A percentile compares a stretch with the other conserved stretches of the same genome.
Conservation (phyloP, 2,888 invertebrate species). For the Choristoneura rosaceana region DNA sequence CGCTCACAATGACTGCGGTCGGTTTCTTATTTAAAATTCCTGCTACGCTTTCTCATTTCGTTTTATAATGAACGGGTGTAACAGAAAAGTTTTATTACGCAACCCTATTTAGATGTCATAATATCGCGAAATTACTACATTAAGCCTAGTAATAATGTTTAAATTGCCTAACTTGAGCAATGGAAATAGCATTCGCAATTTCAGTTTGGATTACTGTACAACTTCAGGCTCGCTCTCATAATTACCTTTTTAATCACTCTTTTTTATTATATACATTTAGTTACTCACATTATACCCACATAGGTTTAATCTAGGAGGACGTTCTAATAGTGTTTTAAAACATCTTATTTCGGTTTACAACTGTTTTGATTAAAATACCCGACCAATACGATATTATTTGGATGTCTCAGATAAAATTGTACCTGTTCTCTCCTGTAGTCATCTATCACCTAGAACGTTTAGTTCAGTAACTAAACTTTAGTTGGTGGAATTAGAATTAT, state of each 20-base stretch:
- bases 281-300: too few species aligned
- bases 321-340: too few species aligned
- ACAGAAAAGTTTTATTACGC: constrained; percentile 50
- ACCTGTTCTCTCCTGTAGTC: too few species aligned
- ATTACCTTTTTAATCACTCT: not conserved
- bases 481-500: not conserved
- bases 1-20: constrained; percentile 60
- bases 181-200: constrained; percentile 19
- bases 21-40: constrained; percentile 70
- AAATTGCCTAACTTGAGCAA: constrained; percentile 31
- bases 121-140: constrained; percentile 40
- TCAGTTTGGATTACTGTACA: constrained; percentile 14
- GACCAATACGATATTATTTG: too few species aligned
- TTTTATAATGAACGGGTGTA: constrained; percentile 59
- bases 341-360: too few species aligned
- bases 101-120: constrained; percentile 55
- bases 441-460: not conserved
- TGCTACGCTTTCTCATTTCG: constrained; percentile 75
- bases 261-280: too few species aligned
- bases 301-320: too few species aligned
- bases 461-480: not conserved
- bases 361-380: too few species aligned
- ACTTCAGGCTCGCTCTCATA: constrained; percentile 8
- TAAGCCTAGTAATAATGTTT: constrained; percentile 33
- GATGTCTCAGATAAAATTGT: too few species aligned